A percentile compares a stretch with the other conserved stretches of the same genome.
These are phyloP conservation scores for Penaeus indicus DNA, from an alignment of 1,140 invertebrate genomes.

Conservation along the genomic window DNA sequence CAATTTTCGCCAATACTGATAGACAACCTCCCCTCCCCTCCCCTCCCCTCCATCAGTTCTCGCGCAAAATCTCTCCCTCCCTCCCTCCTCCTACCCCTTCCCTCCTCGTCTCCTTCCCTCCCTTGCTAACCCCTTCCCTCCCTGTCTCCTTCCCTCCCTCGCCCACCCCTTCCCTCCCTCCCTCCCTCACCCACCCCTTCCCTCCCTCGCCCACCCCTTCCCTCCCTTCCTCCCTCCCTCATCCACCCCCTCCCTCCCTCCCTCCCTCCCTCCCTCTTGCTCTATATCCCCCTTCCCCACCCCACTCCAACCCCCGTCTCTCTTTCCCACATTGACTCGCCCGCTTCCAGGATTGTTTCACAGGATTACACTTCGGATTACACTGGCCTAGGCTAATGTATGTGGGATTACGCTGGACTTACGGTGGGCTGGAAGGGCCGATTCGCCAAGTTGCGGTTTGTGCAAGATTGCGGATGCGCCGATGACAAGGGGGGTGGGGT, in stretches of 20 bases:
- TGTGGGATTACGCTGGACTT: constrained; percentile 23
- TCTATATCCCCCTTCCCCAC: background rate
- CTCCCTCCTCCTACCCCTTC: too few relatives aligned
- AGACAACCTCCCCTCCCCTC: background rate
- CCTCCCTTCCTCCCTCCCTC: background rate
- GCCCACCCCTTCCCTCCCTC: too few relatives aligned
- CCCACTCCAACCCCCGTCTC: background rate
- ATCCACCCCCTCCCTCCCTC: background rate
- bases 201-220: background rate
- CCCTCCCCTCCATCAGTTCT: too few relatives aligned
- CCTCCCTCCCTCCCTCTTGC: background rate
- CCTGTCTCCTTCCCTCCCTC: background rate
- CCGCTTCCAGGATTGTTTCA: constrained; percentile 25
- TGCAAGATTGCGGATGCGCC: background rate
- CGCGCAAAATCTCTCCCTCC: background rate
- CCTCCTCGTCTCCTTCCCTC: background rate
- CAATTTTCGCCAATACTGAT: background rate
- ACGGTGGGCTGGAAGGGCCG: background rate
- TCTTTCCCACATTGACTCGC: background rate
- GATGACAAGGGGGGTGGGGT: background rate
- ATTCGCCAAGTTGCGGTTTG: background rate
- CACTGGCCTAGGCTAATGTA: constrained; percentile 32
- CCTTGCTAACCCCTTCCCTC: background rate
- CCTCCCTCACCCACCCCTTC: too few relatives aligned
- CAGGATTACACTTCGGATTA: constrained; percentile 3